Conservation (phyloP, 1,140 invertebrate species). For the Bombus fervidus region DNA sequence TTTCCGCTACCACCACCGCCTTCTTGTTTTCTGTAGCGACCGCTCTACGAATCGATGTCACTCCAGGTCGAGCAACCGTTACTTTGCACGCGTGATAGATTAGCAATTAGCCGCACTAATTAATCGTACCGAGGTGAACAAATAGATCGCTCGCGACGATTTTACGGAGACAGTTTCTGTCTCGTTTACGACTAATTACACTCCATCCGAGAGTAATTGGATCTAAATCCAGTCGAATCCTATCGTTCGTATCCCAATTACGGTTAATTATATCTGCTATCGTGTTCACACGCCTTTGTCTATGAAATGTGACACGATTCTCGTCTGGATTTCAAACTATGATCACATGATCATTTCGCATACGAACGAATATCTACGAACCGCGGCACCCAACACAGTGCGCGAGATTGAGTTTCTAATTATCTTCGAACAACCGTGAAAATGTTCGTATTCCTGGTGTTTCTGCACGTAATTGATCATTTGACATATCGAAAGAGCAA, state of each 20-base stretch:
- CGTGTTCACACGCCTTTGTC: background rate
- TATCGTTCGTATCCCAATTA: conserved; percentile 22
- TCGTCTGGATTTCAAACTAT: background rate
- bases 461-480: background rate
- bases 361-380: background rate
- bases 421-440: conserved; percentile 18
- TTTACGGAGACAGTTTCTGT: conserved; percentile 31
- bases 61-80: background rate
- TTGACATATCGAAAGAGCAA: background rate
- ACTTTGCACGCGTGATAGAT: conserved; percentile 24
- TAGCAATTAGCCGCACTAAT: conserved; percentile 33
- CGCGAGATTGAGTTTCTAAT: conserved; percentile 11
- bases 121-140: conserved; percentile 16
- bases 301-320: conserved; percentile 8
- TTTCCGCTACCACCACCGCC: background rate
- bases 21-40: background rate
- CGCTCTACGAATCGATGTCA: background rate
- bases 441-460: background rate
- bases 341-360: conserved; percentile 2
- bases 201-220: conserved; percentile 10
- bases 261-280: conserved; percentile 35
- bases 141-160: conserved; percentile 21
- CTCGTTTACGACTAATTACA: conserved; percentile 43
- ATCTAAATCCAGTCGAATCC: conserved; percentile 38
- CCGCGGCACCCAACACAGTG: background rate